Conservation (phyloP, 2,113 vertebrate species). For the Pogonocichla stellata region DNA sequence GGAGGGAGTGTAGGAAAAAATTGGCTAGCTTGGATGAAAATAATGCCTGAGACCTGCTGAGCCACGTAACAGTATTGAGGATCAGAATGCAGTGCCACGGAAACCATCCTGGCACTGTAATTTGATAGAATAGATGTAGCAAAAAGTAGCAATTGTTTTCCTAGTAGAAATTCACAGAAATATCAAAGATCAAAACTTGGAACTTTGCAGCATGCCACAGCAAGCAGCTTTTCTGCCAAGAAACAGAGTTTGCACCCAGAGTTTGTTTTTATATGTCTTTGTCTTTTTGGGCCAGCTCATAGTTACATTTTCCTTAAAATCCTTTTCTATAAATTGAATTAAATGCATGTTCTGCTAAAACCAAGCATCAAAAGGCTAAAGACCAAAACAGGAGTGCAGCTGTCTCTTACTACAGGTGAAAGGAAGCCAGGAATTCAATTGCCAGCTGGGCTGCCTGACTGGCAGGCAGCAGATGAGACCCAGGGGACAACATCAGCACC, state of each 20-base stretch:
- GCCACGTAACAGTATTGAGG: fast-evolving
- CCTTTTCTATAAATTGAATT: background rate
- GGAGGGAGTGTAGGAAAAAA: background rate
- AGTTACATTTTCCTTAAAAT: background rate
- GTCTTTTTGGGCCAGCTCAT: background rate
- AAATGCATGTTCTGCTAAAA: background rate
- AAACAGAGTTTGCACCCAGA: background rate
- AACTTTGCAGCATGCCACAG: background rate
- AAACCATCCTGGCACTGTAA: background rate
- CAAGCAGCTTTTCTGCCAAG: background rate
- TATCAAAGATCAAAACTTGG: background rate
- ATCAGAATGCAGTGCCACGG: background rate
- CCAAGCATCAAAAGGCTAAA: background rate
- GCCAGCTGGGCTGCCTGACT: background rate
- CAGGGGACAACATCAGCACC: background rate
- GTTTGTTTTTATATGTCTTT: background rate
- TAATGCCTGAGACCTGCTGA: background rate
- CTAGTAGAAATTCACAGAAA: background rate
- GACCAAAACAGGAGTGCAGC: background rate
- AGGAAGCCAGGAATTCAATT: background rate
- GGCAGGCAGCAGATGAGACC: background rate
- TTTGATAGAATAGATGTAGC: background rate
- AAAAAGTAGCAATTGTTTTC: background rate
- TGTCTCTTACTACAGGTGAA: background rate
- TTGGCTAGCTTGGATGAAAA: background rate